Evolutionary conservation across 2,888 invertebrate species (phyloP), one percentile per base, ranked within the genome.

Genomic region (Mythimna ferrago): DNA sequence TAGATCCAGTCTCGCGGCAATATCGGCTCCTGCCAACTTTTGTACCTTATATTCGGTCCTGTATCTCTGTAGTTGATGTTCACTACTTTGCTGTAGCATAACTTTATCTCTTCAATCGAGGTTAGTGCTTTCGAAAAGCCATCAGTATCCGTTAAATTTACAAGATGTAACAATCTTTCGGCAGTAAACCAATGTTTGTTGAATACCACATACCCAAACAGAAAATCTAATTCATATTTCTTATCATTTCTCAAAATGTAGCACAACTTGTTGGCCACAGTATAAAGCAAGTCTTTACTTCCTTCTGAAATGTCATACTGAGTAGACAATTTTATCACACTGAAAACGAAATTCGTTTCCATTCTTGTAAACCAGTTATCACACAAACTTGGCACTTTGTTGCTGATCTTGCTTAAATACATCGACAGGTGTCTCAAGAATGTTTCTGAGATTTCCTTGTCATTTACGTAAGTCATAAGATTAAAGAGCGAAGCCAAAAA

Each of bases 1-100:
- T 98, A 98, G 16, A 98, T 97, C 98, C 98, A 98, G 89, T 98
- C 98, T 66, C 97, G 96, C 0, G 98, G 98, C 82, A 98, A 95
- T 19, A 98, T 97, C 16, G 97, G 97, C 65, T 97, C 97, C 80
- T 96, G 94, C 96, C 97, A 97, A 84, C 94, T 94, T 54, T 92
- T 93, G 32, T 97, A 88, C 2, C 95, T 89, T 35, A 97, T 86
- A 66, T 95, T 96, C 9, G 94, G 89, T 3, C 90, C 91, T 41
- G 89, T 89, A 44, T 92, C 89, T 62, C 87, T 84, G 66, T 90
- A 90, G 86, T 91, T 95, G 82, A 89, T 87, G 84, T 91, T 96
- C 61, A 94, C 93, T 86, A 89, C 96, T 89, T 90, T 95, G 86
- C 86, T 91, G 76, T 91, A 97, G 91, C 91, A 97, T 73, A 87